phyloP scores from a whole-genome alignment of 2,113 vertebrate species.

The Sinocyclocheilus maitianheensis region DNA sequence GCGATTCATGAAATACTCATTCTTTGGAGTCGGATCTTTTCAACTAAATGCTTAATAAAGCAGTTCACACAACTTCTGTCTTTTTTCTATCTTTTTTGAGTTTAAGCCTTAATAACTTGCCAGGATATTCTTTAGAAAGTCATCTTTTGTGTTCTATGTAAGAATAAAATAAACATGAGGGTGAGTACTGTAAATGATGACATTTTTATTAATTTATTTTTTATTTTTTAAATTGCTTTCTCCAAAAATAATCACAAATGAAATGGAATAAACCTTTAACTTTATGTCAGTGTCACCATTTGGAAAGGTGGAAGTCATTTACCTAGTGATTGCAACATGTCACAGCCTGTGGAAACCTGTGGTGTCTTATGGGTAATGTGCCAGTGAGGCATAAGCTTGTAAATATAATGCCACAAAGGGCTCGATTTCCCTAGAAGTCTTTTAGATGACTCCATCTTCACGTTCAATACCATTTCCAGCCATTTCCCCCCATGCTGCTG shows the following conservation, averaged over 20 bases:
- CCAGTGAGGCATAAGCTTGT: slow-evolving; percentile 7
- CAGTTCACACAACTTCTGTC: neutral
- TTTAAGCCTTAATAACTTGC: neutral
- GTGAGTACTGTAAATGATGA: neutral
- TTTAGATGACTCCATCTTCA: slow-evolving; percentile 16
- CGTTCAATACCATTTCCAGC: neutral
- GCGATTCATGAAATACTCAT: neutral
- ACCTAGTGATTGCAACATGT: neutral
- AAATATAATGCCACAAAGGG: slow-evolving; percentile 14
- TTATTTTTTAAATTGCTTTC: neutral
- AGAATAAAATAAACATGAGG: neutral
- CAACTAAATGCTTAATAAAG: neutral
- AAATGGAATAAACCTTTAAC: neutral
- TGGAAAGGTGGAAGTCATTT: slow-evolving; percentile 19
- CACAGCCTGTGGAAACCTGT: slow-evolving; percentile 13
- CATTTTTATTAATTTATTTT: neutral
- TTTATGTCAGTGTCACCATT: neutral
- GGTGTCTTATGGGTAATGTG: neutral
- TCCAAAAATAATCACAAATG: neutral
- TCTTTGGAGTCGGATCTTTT: neutral
- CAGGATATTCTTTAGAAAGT: neutral
- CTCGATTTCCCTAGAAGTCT: neutral
- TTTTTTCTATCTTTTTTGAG: neutral
- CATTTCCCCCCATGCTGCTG: slow-evolving; percentile 32
- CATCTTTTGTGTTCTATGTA: neutral